Percentiles rank a stretch among this genome's conserved stretches.
Conservation (phyloP, 2,888 invertebrate genomes). For the Keiferia lycopersicella region DNA sequence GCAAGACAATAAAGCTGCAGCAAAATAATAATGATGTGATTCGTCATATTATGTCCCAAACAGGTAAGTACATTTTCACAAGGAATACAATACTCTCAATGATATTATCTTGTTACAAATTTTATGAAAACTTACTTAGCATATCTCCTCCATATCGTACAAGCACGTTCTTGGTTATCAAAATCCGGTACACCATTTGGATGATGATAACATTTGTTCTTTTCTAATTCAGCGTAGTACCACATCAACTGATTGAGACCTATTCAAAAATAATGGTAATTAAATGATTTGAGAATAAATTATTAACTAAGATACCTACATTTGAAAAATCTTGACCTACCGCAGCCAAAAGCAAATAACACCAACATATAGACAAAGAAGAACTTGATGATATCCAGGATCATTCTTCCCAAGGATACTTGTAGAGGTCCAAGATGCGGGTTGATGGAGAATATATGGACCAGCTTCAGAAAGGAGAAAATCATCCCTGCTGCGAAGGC, state of each 20-base stretch:
- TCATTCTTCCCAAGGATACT: constrained; percentile 96
- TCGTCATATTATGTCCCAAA: no score
- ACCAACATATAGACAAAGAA: constrained; percentile 97
- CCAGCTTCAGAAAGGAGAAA: constrained; percentile 96
- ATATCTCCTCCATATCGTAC: constrained; percentile 93
- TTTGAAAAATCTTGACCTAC: constrained; percentile 77
- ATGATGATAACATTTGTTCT: constrained; percentile 89
- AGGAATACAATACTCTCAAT: no score
- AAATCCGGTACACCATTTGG: constrained; percentile 90
- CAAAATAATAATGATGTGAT: no score
- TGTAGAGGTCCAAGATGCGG: constrained; percentile 96
- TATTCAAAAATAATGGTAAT: constrained; percentile 45
- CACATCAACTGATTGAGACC: constrained; percentile 94
- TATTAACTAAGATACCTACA: background rate
- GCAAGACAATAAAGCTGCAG: no score
- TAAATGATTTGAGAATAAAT: background rate
- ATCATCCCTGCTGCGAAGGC: constrained; percentile 99
- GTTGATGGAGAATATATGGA: constrained; percentile 98
- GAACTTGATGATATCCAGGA: constrained; percentile 97
- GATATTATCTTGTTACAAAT: background rate
- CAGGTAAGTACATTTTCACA: background rate
- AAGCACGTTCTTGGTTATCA: constrained; percentile 91
- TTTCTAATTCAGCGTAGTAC: constrained; percentile 96
- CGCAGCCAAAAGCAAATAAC: constrained; percentile 97
- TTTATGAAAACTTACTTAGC: constrained; percentile 85